Percentiles rank a stretch among this genome's conserved stretches.
Evolutionary conservation across 2,113 vertebrate genomes (phyloP).

Genomic region (Xiphias gladius): DNA sequence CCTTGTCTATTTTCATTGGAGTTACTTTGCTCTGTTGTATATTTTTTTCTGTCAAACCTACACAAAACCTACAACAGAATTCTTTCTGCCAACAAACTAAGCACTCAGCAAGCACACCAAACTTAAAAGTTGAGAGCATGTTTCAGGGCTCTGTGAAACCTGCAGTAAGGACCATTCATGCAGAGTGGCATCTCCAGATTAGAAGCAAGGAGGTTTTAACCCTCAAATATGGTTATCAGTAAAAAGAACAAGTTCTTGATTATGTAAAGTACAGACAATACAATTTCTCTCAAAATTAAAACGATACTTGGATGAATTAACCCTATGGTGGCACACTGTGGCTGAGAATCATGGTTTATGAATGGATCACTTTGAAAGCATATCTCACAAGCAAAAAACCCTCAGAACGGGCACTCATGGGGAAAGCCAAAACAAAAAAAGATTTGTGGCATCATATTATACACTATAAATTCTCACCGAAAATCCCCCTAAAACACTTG

Average conservation of each 20-base stretch:
- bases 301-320: slow-evolving; percentile 45
- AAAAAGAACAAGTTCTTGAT: slow-evolving; percentile 22
- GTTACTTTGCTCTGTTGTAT: neutral
- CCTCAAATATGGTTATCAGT: slow-evolving; percentile 27
- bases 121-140: slow-evolving; percentile 13
- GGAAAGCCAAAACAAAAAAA: slow-evolving; percentile 19
- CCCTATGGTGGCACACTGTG: slow-evolving; percentile 19
- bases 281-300: slow-evolving; percentile 50
- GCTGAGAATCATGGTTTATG: slow-evolving; percentile 54
- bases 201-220: slow-evolving; percentile 32
- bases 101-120: neutral
- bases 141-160: slow-evolving; percentile 20
- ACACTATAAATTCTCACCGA: slow-evolving; percentile 1
- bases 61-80: slow-evolving; percentile 5
- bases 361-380: slow-evolving; percentile 57
- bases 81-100: neutral
- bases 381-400: slow-evolving; percentile 49
- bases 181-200: slow-evolving; percentile 18
- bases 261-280: slow-evolving; percentile 46
- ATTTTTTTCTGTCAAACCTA: slow-evolving; percentile 7
- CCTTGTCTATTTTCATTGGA: neutral
- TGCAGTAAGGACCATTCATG: slow-evolving; percentile 28
- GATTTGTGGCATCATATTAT: slow-evolving; percentile 6
- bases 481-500: slow-evolving; percentile 11
- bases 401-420: slow-evolving; percentile 30